Evolutionary conservation across 1,140 invertebrate genomes (phyloP), one percentile per base, ranked within the genome.

Genomic region (Lamellibrachia luymesi): DNA sequence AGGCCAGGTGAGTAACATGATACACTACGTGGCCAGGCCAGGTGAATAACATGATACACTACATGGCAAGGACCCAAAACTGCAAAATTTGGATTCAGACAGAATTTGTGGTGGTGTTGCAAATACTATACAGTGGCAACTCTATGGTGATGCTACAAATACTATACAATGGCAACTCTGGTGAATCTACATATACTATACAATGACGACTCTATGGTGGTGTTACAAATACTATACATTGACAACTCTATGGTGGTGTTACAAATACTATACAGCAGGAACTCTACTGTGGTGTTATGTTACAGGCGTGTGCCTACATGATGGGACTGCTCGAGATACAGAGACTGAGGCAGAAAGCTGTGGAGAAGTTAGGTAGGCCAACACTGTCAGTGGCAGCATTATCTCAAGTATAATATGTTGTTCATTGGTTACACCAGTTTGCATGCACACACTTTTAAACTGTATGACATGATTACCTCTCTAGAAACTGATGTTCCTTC

Each of bases 281-380:
- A 38, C 38, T 38, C 38, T 38, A 38, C 38, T 38, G 38, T 38
- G 38, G 38, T 1, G 27, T 92, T 92, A 8, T 92, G 51, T 92
- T 92, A 0, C 95, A 97, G 94, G 96, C 97, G 6, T 96, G 95
- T 91, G 95, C 96, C 8, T 97, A 97, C 93, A 97, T 96, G 93
- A 96, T 97, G 25, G 97, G 97, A 5, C 96, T 97, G 93, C 94
- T 97, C 2, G 96, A 96, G 94, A 96, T 97, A 7, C 95, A 94
- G 90, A 95, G 96, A 91, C 94, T 97, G 8, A 94, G 97, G 38
- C 94, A 94, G 90, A 95, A 94, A 92, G 96, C 96, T 0, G 94
- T 95, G 92, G 93, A 95, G n/a, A 94, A 94, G 64, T 94, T 97
- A 25, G 96, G 96, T 96, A 52, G 50, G 90, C 90, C 27, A 91